Conservation (phyloP, 1,140 invertebrate genomes). For the Sycophila sp. region DNA sequence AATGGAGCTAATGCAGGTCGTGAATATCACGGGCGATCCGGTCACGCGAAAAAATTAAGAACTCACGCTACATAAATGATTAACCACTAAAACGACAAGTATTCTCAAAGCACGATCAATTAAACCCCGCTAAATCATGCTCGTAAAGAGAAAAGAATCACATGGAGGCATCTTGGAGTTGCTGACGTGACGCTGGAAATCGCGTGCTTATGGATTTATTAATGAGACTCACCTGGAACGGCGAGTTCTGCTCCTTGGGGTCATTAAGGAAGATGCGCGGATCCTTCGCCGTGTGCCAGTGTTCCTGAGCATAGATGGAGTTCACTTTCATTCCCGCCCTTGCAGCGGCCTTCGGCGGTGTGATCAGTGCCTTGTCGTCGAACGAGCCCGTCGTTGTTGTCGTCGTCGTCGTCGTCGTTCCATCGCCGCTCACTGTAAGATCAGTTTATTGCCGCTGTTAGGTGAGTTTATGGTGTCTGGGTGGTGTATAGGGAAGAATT, state of each 20-base stretch:
- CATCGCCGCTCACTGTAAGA: neutral
- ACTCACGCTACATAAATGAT: slow-evolving; percentile 30
- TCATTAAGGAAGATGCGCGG: slow-evolving; percentile 55
- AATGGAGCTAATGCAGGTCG: too few relatives aligned
- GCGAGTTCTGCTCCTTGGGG: slow-evolving; percentile 53
- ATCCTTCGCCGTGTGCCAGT: slow-evolving; percentile 56
- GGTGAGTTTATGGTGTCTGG: too few relatives aligned
- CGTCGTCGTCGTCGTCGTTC: slow-evolving; percentile 11
- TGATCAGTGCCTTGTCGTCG: slow-evolving; percentile 51
- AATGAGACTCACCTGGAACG: slow-evolving; percentile 58
- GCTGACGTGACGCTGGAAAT: neutral
- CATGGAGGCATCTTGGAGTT: too few relatives aligned
- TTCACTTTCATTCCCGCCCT: slow-evolving; percentile 60
- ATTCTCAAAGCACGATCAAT: too few relatives aligned
- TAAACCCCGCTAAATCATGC: too few relatives aligned
- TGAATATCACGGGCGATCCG: too few relatives aligned
- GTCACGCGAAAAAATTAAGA: slow-evolving; percentile 8
- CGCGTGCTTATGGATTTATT: neutral
- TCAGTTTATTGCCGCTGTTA: neutral
- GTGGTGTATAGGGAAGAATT: too few relatives aligned
- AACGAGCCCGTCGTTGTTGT: slow-evolving; percentile 41
- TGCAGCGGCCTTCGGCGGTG: slow-evolving; percentile 5
- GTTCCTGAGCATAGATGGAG: slow-evolving; percentile 63
- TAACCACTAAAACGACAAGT: too few relatives aligned
- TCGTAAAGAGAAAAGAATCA: too few relatives aligned